Base-by-base conservation (phyloP, 2,113 vertebrate species). In the Copsychus sechellarum region DNA sequence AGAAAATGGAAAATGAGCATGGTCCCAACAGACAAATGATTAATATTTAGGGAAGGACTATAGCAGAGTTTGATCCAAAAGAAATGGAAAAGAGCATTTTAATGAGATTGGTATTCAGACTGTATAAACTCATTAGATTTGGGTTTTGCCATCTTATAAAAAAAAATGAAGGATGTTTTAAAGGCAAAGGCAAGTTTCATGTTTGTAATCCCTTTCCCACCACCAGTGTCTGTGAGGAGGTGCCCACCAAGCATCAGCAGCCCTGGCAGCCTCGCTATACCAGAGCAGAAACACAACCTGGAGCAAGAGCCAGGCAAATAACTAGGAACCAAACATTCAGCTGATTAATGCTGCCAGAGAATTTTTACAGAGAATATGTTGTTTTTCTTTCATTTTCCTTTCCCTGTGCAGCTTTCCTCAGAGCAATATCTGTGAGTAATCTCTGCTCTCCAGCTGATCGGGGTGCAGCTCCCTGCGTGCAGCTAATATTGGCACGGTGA, bases 41-140 rank as follows among this genome's bases (percentile, higher is more conserved):
- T 96, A 96, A 92, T 92, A 96, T 94, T 95, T 96, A 93, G 93
- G 61, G 60, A 88, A 90, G 51, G n/a, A 81, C 80, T 83, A 70
- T 19, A 77, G 53, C 60, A 83, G 76, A 11, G 74, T 92, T 83
- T 90, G 48, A 88, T 95, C 53, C 69, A 90, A 94, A 90, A 93
- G 67, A 81, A 95, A 73, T 51, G 60, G 15, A 69, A 69, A 95
- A 79, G 57, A 73, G n/a, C 38, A 89, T 88, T 92, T 88, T 92
- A 95, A 93, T 6, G 1, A 93, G 80, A 81, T 42, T 53, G 65
- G 36, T 47, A 33, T 76, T 93, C 76, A 86, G 57, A 83, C 31
- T 74, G 28, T 78, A 81, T 60, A 79, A 92, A 90, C 79, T 84
- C 71, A 42, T 92, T 88, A 71, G 40, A 73, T 92, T 79, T 79